Evolutionary conservation across 2,797 vertebrate species (phyloP), one percentile per base, ranked within the genome.

Genomic region (Hozukius guyotensis): DNA sequence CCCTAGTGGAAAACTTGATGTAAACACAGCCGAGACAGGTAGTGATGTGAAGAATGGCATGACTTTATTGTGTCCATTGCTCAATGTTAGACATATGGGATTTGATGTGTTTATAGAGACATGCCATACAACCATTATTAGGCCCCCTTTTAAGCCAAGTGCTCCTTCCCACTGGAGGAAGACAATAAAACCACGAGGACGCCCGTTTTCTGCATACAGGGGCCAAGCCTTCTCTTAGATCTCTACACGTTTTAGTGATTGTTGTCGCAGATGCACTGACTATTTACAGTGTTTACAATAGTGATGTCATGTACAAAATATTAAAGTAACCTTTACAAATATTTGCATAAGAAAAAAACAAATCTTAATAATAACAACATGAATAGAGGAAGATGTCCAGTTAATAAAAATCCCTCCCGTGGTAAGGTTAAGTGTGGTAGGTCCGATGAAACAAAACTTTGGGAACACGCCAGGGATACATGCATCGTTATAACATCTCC

Each of bases 211-310:
- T 90, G 89, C 88, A 90, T 86, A 87, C 83, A 87, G 64, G 76
- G 80, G 81, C 87, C 83, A 72, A 52, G 78, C 80, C 77, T 88
- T 79, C 84, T 87, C 82, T 92, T 91, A 87, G 75, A 90, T 91
- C 88, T 89, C 80, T 89, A 85, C 79, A 83, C 71, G 80, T 89
- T 89, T 89, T 66, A 88, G 90, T 96, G 95, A 96, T 96, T 96
- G 95, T 92, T 95, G 94, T 96, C 95, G 94, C 96, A 94, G 92
- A 95, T 89, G 94, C 90, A 90, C 88, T 90, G 88, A 90, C 61
- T 96, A 96, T 96, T 91, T 96, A 96, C 95, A 96, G 68, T 93
- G 93, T 96, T 91, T 95, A 95, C 95, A 96, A 94, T 88, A 93
- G 84, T 86, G 88, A 94, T 88, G 91, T 88, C 91, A 95, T 94